Base-by-base conservation (phyloP, 1,140 invertebrate genomes). In the Sogatella furcifera region DNA sequence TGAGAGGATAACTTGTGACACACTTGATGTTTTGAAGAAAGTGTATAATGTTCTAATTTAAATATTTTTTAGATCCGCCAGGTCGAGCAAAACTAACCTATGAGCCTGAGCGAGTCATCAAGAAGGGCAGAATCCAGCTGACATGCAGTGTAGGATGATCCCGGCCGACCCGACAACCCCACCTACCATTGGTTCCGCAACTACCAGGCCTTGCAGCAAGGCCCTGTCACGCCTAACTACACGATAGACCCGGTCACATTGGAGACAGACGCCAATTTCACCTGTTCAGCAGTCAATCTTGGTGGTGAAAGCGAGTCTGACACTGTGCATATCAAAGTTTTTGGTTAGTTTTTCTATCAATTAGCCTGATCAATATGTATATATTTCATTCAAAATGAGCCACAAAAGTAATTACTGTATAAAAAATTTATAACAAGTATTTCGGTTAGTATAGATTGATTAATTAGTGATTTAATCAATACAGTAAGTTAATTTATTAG, bases 251-350 rank as follows among this genome's bases (percentile, higher is more conserved):
- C 87, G 0, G 88, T 91, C 5, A 85, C 85, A 21, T 74, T 94
- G 34, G 86, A 90, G 69, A 88, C 86, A 28, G 79, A 87, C 46
- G 86, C 88, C 64, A 92, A 92, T 76, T 93, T 92, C 75, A 89
- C 89, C 0, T 95, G 92, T 69, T 79, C 85, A 59, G 90, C 89
- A 0, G 80, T 82, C 68, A 94, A 92, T 71, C 81, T 84, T 21
- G 91, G 88, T 5, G 91, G 91, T 0, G 81, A 84, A 62, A 89
- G 90, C 2, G 79, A 82, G 52, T 76, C 81, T 9, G 89, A 86
- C 5, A 82, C 80, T 15, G 80, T 83, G 17, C 79, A 80, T 67
- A 83, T 95, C 63, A 83, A 92, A 68, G 90, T 93, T 31, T 78
- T 84, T 13, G 87, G 88, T 90, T 74, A 78, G 71, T 72, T 28